Evolutionary conservation across 1,140 invertebrate genomes (phyloP), one percentile per base, ranked within the genome.

Genomic region (Drosophila auraria): DNA sequence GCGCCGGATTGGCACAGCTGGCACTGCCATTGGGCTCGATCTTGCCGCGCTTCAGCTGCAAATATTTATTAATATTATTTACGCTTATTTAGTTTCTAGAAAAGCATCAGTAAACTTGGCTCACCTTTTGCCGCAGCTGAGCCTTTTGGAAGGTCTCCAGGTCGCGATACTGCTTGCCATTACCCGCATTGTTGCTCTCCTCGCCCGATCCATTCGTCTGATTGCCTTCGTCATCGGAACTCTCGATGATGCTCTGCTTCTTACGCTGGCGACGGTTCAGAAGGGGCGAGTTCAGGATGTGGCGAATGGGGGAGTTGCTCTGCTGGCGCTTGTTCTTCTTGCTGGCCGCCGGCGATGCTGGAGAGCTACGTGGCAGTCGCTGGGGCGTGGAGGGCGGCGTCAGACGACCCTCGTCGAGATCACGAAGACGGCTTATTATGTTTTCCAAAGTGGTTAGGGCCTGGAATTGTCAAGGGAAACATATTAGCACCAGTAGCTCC

Each of bases 91-190:
- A 42, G 15, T 42, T 57, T 45, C 30, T 9, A 4, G 8, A 33
- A 2, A 5, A 14, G 6, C 5, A 53, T 36, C 7, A 11, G 51
- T 14, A 1, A 11, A 15, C 11, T 15, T 15, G 1, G n/a, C 45
- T 76, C 92, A 98, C 98, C 96, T 99, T 98, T 93, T 99, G 98
- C 79, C 97, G 95, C 38, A 99, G 94, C 89, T 98, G 98, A 44
- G 97, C 97, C 94, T 99, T 99, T 93, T 99, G 98, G 93, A 99
- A 98, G 54, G 97, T 98, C 94, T 99, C 98, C 62, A 99, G 94
- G 93, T 99, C 97, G 69, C 96, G 95, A 91, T 97, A 98, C 93
- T 96, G 96, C 66, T 95, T 95, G 80, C 95, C 95, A 78, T 95
- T 84, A 8, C 75, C 69, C 17, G 51, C 53, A 33, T 71, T 61